Conservation (phyloP, 2,113 vertebrate species). For the Ammodytes dubius region DNA sequence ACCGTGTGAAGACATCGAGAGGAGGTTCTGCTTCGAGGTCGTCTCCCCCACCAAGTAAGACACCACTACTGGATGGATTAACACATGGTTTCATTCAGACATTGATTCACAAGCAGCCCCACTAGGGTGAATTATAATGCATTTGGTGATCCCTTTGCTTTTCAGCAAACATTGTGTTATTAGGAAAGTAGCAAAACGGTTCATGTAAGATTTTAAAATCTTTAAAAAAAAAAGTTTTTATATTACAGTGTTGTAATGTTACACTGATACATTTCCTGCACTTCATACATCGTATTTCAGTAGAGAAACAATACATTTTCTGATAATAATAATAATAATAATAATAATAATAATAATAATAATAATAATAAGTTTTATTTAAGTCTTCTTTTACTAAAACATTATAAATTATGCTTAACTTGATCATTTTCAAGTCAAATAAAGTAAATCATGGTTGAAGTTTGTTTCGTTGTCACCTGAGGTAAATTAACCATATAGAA, state of each 20-base stretch:
- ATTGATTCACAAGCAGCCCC: too few species aligned
- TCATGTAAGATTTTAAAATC: not conserved
- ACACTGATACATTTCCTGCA: not conserved
- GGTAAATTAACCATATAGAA: not conserved
- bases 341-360: too few species aligned
- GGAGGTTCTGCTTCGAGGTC: constrained; percentile 98
- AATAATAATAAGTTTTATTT: too few species aligned
- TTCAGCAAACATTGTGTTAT: not conserved
- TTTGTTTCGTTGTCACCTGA: not conserved
- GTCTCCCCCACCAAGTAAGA: constrained; percentile 97
- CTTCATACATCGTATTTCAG: not conserved
- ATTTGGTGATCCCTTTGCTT: not conserved
- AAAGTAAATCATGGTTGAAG: not conserved
- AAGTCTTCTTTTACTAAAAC: too few species aligned
- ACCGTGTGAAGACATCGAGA: constrained; percentile 96
- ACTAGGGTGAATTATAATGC: not conserved
- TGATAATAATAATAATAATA: too few species aligned
- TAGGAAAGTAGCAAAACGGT: not conserved
- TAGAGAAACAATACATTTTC: not conserved
- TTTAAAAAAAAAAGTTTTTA: too few species aligned
- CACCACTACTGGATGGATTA: not conserved
- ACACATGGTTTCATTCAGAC: not conserved
- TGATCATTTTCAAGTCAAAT: too few species aligned
- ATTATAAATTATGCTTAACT: too few species aligned
- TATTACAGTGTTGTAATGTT: too few species aligned